Conservation (phyloP, 2,888 invertebrate genomes). For the Gibbula magus region DNA sequence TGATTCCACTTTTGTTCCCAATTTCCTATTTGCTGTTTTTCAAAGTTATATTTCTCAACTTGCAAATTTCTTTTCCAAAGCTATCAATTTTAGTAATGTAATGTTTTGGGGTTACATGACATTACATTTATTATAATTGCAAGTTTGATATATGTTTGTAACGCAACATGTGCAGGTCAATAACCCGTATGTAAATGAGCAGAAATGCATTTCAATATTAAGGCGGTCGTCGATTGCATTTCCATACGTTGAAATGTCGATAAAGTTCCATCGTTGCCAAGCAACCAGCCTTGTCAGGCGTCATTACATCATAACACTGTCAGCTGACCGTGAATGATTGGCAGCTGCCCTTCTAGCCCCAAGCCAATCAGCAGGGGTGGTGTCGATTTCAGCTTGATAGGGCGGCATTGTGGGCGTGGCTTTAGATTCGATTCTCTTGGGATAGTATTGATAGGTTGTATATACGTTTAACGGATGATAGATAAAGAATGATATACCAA, state of each 20-base stretch:
- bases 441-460: background rate
- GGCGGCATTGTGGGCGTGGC: background rate
- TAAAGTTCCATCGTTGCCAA: background rate
- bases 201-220: too few species aligned
- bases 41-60: too few species aligned
- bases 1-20: too few species aligned
- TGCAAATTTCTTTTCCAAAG: too few species aligned
- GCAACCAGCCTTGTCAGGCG: slow-evolving; percentile 6
- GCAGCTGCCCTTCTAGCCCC: background rate
- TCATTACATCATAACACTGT: slow-evolving; percentile 14
- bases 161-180: too few species aligned
- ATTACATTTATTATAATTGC: too few species aligned
- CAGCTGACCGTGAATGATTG: slow-evolving; percentile 23
- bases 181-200: too few species aligned
- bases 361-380: slow-evolving; percentile 18
- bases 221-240: background rate
- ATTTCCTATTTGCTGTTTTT: too few species aligned
- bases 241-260: background rate
- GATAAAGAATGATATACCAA: background rate
- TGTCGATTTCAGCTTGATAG: slow-evolving; percentile 2
- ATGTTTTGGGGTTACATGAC: too few species aligned
- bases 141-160: too few species aligned
- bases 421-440: background rate
- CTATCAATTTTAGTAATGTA: too few species aligned
- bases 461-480: background rate